A percentile compares a stretch with the other conserved stretches of the same genome.
Conservation (phyloP, 1,140 invertebrate species). For the Carcinoscorpius rotundicauda region DNA sequence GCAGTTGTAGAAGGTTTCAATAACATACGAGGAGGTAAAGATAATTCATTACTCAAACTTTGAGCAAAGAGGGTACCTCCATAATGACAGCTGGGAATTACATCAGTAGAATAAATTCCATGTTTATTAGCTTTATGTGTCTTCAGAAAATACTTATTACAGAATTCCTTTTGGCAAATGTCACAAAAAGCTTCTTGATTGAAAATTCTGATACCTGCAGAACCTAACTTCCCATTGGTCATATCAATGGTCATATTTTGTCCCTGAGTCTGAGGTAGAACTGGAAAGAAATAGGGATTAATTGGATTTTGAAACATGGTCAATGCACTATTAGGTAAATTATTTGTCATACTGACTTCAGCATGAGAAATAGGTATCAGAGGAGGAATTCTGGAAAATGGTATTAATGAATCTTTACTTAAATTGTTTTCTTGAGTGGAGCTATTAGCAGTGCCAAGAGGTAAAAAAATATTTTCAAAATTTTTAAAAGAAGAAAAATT, state of each 20-base stretch:
- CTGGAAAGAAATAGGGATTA: constrained; percentile 23
- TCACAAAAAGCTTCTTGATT: constrained; percentile 87
- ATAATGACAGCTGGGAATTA: no score
- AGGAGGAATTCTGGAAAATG: constrained; percentile 20
- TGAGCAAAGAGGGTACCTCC: no score
- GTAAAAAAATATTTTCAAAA: no score
- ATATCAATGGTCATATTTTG: constrained; percentile 21
- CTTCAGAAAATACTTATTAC: constrained; percentile 98
- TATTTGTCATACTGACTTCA: constrained; percentile 13
- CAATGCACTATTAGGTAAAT: constrained; percentile 16
- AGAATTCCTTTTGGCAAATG: constrained; percentile 44
- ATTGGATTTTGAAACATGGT: constrained; percentile 26
- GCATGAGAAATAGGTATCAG: constrained; percentile 17
- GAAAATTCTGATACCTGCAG: constrained; percentile 55
- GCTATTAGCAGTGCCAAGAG: no score
- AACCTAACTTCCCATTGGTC: no score
- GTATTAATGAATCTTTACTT: not conserved
- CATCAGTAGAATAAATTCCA: constrained; percentile 45
- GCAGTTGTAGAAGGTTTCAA: not conserved
- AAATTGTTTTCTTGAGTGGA: no score
- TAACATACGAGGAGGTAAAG: no score
- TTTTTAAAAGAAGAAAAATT: no score
- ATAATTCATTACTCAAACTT: no score
- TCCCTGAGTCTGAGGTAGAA: constrained; percentile 8
- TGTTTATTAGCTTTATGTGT: constrained; percentile 93